phyloP scores from a whole-genome alignment of 2,797 vertebrate genomes.

The Anniella stebbinsi region DNA sequence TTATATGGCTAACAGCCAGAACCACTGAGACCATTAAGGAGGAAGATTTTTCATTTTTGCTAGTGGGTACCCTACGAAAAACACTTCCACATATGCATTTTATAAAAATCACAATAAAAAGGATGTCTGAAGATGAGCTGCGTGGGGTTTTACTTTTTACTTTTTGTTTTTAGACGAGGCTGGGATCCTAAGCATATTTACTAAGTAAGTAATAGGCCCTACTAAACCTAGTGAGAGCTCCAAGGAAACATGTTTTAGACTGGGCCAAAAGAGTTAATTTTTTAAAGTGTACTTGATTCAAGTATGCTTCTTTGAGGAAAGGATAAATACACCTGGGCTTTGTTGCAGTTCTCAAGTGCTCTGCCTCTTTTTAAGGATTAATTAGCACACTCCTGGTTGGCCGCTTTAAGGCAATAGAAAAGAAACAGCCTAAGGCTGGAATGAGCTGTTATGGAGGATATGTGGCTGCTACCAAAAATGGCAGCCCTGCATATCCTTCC shows the following conservation, averaged over 20 bases:
- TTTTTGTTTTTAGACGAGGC: background rate
- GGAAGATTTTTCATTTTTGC: background rate
- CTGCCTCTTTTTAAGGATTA: background rate
- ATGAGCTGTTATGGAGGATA: background rate
- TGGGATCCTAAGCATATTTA: background rate
- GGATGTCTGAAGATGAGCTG: background rate
- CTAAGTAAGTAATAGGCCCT: background rate
- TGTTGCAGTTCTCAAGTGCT: constrained; percentile 22
- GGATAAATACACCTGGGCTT: constrained; percentile 21
- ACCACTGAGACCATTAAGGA: background rate
- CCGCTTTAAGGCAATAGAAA: background rate
- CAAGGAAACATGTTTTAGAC: background rate
- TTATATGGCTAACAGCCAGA: background rate
- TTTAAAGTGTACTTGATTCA: constrained; percentile 21
- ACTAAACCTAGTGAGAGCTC: background rate
- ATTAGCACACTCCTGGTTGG: background rate
- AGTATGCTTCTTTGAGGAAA: constrained; percentile 10
- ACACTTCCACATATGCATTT: background rate
- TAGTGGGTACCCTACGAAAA: too few relatives aligned
- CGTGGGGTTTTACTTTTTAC: background rate
- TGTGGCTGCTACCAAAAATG: background rate
- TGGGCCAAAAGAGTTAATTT: background rate
- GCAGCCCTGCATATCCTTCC: background rate
- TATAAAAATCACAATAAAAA: background rate
- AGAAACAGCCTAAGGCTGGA: background rate